Percentiles rank a stretch among this genome's conserved stretches.
Conservation (phyloP, 2,797 vertebrate species). For the Falco concolor region DNA sequence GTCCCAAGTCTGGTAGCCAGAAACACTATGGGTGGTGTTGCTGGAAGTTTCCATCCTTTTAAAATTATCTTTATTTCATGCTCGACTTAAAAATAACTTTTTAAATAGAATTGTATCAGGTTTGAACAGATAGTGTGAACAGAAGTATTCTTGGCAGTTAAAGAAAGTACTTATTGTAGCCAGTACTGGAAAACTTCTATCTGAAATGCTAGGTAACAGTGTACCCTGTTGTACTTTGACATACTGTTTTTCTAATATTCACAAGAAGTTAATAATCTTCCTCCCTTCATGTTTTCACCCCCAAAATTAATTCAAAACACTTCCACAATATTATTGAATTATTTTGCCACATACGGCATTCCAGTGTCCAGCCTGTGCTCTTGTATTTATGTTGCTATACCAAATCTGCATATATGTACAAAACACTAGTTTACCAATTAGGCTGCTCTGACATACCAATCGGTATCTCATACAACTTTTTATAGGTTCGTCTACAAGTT, state of each 20-base stretch:
- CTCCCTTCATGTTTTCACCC: background rate
- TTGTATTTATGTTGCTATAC: background rate
- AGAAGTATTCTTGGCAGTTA: background rate
- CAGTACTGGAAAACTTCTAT: background rate
- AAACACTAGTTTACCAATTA: background rate
- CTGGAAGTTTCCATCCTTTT: background rate
- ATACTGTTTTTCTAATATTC: background rate
- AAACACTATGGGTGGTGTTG: background rate
- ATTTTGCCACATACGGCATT: background rate
- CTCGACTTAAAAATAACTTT: background rate
- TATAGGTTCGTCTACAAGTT: conserved; percentile 94
- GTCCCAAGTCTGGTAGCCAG: background rate
- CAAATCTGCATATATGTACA: background rate
- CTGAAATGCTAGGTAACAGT: background rate
- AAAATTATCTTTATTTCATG: background rate
- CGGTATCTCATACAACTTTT: conserved; percentile 21
- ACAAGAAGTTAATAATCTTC: background rate
- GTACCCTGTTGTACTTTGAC: background rate
- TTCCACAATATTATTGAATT: background rate
- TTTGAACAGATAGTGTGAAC: background rate
- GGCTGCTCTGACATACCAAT: background rate
- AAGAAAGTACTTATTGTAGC: background rate
- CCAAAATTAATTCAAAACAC: background rate
- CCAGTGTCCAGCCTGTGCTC: background rate
- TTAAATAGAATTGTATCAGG: background rate